phyloP scores from a whole-genome alignment of 2,113 vertebrate species.

The Noturus placidus region DNA sequence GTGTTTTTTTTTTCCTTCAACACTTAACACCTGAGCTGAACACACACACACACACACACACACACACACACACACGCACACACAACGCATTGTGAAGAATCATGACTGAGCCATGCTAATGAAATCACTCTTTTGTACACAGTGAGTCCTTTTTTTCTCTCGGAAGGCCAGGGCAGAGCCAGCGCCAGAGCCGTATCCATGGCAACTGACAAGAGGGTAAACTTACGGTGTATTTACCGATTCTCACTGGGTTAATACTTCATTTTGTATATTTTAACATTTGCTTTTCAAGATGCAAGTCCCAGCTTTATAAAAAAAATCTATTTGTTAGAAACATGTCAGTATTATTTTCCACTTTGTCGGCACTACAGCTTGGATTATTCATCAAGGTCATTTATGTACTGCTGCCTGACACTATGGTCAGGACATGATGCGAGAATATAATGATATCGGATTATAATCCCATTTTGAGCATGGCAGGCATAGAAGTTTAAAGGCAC shows the following conservation, averaged over 20 bases:
- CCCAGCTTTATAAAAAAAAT: too few relatives aligned
- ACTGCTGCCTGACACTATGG: background rate
- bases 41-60: constrained; percentile 8
- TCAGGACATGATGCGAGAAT: constrained; percentile 7
- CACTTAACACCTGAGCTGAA: constrained; percentile 11
- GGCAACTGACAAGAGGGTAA: constrained; percentile 46
- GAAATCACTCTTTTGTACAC: constrained; percentile 45
- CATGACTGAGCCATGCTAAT: constrained; percentile 36
- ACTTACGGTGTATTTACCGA: constrained; percentile 40
- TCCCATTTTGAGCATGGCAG: background rate
- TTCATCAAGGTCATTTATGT: constrained; percentile 43
- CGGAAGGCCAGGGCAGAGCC: constrained; percentile 18
- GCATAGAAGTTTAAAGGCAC: background rate
- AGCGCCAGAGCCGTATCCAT: constrained; percentile 44
- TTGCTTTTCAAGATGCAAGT: background rate
- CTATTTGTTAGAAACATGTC: background rate
- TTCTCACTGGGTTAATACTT: background rate
- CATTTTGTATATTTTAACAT: background rate
- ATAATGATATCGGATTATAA: background rate
- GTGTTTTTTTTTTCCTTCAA: background rate
- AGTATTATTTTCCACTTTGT: background rate
- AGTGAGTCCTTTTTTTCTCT: constrained; percentile 29
- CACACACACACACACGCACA: constrained; percentile 6
- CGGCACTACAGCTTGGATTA: background rate
- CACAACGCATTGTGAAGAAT: constrained; percentile 14